Evolutionary conservation across 2,797 vertebrate species (phyloP), one percentile per base, ranked within the genome.

Genomic region (Sebastes kiyomatsui): DNA sequence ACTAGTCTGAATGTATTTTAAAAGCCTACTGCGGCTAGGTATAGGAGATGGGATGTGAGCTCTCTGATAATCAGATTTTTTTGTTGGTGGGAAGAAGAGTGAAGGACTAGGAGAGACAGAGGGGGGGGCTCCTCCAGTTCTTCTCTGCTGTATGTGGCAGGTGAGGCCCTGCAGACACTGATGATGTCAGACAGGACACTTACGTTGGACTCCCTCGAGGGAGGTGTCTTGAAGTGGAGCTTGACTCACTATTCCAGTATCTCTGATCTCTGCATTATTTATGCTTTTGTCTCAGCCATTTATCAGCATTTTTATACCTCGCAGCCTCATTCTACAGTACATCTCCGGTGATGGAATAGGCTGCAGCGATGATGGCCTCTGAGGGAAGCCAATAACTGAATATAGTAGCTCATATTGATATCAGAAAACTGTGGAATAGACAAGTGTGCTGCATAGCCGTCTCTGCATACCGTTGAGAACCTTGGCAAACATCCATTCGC

Each of bases 141-240:
- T 14, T 79, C 49, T 13, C 58, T 70, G 73, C 76, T 83, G 61
- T 69, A 73, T 67, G 73, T 80, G 84, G 79, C 81, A 89, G 83
- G 86, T 88, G 87, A 91, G 80, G 66, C 86, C 79, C 30, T 5
- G 81, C 75, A 87, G 89, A 93, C 64, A 27, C 65, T 91, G 91
- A 95, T 87, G 70, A 81, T 90, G 85, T 83, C 79, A 83, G 92
- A 93, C 93, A 94, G 90, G 84, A 89, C 86, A 81, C 81, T 92
- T 90, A 79, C 62, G 61, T 73, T 81, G 72, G 87, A 80, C 72
- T 64, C 71, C 83, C 87, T 85, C 88, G 68, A 56, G 89, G 81
- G 87, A 86, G 77, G 72, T 84, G 62, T 89, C 87, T 79, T 71
- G 28, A 88, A 87, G 75, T 85, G 35, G 78, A 81, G 66, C 83